These are phyloP conservation scores for Caenorhabditis panamensis DNA, from an alignment of 2,888 invertebrate genomes.

Conservation along the genomic window DNA sequence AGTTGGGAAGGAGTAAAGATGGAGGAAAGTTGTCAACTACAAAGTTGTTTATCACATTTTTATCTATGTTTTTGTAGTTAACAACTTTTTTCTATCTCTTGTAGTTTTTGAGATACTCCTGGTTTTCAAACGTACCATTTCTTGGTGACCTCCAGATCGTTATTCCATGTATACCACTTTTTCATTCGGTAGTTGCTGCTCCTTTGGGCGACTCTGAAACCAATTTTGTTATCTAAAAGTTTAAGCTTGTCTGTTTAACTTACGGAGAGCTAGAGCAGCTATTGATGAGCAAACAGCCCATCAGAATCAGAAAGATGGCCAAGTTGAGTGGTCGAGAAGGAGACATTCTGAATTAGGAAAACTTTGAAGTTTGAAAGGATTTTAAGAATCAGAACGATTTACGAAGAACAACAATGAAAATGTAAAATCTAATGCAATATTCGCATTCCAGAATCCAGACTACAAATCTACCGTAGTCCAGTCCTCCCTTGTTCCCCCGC, in stretches of 20 bases:
- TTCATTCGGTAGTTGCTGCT: conserved; percentile 22
- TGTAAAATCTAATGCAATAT: background rate
- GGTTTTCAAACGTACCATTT: too few relatives aligned
- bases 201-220: background rate
- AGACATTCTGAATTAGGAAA: conserved; percentile 41
- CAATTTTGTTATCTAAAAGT: background rate
- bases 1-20: background rate
- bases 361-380: background rate
- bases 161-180: conserved; percentile 63
- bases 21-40: background rate
- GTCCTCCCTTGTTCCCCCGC: background rate
- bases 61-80: background rate
- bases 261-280: conserved; percentile 6
- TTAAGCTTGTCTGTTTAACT: background rate
- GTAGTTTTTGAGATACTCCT: too few relatives aligned
- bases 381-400: too few relatives aligned
- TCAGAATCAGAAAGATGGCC: conserved; percentile 43
- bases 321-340: conserved; percentile 52
- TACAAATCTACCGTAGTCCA: conserved; percentile 1
- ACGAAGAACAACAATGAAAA: too few relatives aligned
- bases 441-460: background rate
- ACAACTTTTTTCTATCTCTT: background rate
- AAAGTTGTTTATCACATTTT: too few relatives aligned
- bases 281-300: conserved; percentile 24
- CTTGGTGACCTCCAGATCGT: conserved; percentile 53